Evolutionary conservation across 2,797 vertebrate species (phyloP), one percentile per base, ranked within the genome.

Genomic region (Graptemys geographica): DNA sequence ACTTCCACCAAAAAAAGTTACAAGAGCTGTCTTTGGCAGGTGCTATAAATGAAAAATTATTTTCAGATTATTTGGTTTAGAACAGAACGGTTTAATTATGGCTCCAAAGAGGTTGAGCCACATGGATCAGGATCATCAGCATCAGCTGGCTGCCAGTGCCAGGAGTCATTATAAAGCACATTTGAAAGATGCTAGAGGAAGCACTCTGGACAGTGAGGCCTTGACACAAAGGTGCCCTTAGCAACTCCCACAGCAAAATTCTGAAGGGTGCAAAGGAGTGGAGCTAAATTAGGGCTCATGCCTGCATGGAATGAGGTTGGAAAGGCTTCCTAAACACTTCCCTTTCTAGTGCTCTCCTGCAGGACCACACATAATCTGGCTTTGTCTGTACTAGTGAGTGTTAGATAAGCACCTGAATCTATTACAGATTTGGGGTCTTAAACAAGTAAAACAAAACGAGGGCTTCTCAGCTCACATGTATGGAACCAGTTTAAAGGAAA

Each of bases 31-130:
- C 78, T 47, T 79, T 91, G 82, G 80, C 91, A 95, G 91, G 65
- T 94, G 86, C 37, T 81, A 79, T 12, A 93, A 96, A 85, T 2
- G 11, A 80, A 96, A 72, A 95, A 92, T 44, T 0, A 62, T 94
- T 94, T 96, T 95, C 88, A 87, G 79, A 91, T n/a, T 84, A 81
- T 95, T 92, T 94, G 44, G 82, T 91, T 91, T 90, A 74, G 55
- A 94, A 93, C 90, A 94, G 96, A 96, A 96, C 53, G 78, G 41
- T n/a, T 96, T 95, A 94, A 96, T 96, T 96, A 92, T 2, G 82
- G 84, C 79, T 93, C 57, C 96, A 92, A 78, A 51, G 84, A 96
- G 51, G 84, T 87, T 94, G 92, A 95, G 89, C 87, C 81, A 81
- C 41, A 90, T 52, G 85, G 79, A 94, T 86, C 82, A 59, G 0